These are phyloP conservation scores for Zaprionus gabonicus DNA, from an alignment of 1,140 invertebrate genomes.

Conservation along the genomic window DNA sequence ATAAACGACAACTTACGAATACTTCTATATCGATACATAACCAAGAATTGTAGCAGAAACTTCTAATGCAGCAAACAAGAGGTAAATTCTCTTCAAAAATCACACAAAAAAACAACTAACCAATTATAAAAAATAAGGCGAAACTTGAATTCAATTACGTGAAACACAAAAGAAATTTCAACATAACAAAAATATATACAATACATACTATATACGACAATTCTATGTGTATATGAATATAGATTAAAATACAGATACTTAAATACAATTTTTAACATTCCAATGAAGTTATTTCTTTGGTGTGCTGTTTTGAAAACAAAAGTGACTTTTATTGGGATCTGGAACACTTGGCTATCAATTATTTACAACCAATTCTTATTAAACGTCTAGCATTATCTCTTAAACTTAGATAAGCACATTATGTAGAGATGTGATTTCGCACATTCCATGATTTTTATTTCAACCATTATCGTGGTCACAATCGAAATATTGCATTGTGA, in stretches of 20 bases:
- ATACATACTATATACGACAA: constrained; percentile 34
- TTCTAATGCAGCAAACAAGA: constrained; percentile 71
- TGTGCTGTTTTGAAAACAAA: constrained; percentile 80
- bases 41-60: constrained; percentile 43
- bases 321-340: constrained; percentile 17
- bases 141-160: constrained; percentile 41
- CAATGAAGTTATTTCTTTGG: constrained; percentile 82
- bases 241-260: constrained; percentile 58
- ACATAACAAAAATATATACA: constrained; percentile 36
- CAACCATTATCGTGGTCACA: background rate
- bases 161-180: constrained; percentile 32
- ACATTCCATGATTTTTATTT: background rate
- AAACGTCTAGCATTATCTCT: background rate
- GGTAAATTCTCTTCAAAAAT: constrained; percentile 76
- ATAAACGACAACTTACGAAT: constrained; percentile 15
- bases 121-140: constrained; percentile 29
- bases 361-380: too few species aligned
- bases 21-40: constrained; percentile 48
- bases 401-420: background rate
- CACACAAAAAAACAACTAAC: constrained; percentile 65
- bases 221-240: constrained; percentile 71
- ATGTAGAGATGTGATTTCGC: background rate
- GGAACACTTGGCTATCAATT: background rate
- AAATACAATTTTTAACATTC: constrained; percentile 84
- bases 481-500: constrained; percentile 23